phyloP scores from a whole-genome alignment of 1,140 invertebrate genomes.

The Arion vulgaris region DNA sequence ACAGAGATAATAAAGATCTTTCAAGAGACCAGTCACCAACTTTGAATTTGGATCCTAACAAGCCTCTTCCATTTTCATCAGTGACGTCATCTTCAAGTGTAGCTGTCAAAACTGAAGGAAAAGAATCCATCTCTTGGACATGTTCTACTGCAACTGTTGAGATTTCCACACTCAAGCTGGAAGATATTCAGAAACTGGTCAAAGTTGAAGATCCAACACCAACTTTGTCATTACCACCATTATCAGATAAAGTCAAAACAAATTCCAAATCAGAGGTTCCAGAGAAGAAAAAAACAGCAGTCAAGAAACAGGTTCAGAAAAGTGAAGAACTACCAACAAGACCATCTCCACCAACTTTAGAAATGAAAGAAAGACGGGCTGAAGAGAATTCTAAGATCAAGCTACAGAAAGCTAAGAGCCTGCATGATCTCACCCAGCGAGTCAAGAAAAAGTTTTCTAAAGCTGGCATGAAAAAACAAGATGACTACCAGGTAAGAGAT shows the following conservation, averaged over 20 bases:
- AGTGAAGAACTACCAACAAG: neutral
- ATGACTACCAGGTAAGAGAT: conserved; percentile 1
- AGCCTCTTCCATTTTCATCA: neutral
- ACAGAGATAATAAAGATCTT: neutral
- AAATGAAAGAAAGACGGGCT: conserved; percentile 36
- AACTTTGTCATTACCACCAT: neutral
- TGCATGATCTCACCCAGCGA: conserved; percentile 47
- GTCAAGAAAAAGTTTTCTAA: conserved; percentile 37
- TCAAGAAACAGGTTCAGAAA: neutral
- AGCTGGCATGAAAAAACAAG: conserved; percentile 19
- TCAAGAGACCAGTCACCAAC: neutral
- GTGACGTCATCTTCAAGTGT: neutral
- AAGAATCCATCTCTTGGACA: neutral
- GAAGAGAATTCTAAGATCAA: conserved; percentile 58
- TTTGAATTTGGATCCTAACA: neutral
- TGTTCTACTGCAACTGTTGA: neutral
- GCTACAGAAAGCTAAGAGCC: conserved; percentile 60
- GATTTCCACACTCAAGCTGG: neutral
- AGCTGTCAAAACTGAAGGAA: conserved; percentile 12
- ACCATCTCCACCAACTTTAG: neutral
- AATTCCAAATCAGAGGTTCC: neutral
- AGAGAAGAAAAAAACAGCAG: neutral
- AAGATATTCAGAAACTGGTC: neutral
- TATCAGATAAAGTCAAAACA: neutral
- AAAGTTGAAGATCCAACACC: neutral